Evolutionary conservation across 2,888 invertebrate genomes (phyloP).

Genomic region (Limulus polyphemus): DNA sequence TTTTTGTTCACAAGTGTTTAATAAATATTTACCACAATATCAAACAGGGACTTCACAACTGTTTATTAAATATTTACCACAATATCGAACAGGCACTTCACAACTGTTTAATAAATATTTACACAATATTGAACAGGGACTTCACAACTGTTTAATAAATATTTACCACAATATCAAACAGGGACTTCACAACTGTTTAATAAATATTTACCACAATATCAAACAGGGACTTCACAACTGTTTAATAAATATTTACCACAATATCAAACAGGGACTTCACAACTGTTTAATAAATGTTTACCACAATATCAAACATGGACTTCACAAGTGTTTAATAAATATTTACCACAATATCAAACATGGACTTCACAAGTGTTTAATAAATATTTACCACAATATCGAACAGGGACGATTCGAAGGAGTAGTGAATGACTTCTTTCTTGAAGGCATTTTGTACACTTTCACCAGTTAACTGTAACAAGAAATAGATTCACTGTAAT

Average conservation of each 20-base stretch:
- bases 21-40: constrained; percentile 55
- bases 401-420: constrained; percentile 66
- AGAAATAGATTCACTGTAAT: neutral
- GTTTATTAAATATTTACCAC: constrained; percentile 45
- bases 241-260: constrained; percentile 45
- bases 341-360: constrained; percentile 73
- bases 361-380: constrained; percentile 40
- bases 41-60: constrained; percentile 55
- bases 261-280: constrained; percentile 67
- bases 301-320: constrained; percentile 79
- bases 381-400: constrained; percentile 58
- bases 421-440: constrained; percentile 63
- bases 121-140: constrained; percentile 79
- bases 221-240: constrained; percentile 51
- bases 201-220: constrained; percentile 58
- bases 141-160: neutral
- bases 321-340: neutral
- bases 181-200: constrained; percentile 40
- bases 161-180: constrained; percentile 73
- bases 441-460: constrained; percentile 45
- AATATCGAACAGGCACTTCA: constrained; percentile 67
- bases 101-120: constrained; percentile 31
- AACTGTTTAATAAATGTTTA: constrained; percentile 35
- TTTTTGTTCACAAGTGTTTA: neutral
- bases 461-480: neutral